Evolutionary conservation across 2,113 vertebrate species (phyloP).

Genomic region (Lanius collurio): DNA sequence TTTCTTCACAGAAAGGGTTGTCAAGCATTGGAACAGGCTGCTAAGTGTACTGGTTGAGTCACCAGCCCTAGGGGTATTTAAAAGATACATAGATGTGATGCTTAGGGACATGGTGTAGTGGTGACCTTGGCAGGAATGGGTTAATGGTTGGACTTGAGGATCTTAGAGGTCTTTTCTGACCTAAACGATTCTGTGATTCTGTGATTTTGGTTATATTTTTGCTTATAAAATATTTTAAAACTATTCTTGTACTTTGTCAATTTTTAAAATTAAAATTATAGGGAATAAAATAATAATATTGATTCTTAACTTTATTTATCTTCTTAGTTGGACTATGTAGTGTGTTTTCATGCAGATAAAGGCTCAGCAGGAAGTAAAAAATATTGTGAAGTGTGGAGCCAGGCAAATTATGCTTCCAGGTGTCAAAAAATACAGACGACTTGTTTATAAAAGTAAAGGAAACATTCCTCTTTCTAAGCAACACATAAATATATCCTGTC

Average conservation of each 20-base stretch:
- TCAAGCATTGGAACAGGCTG: neutral
- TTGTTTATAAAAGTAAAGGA: neutral
- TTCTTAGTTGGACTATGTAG: neutral
- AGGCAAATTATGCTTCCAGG: neutral
- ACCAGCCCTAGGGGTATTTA: neutral
- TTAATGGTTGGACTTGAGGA: neutral
- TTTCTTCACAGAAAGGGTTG: neutral
- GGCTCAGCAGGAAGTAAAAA: neutral
- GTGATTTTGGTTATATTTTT: neutral
- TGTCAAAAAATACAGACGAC: neutral
- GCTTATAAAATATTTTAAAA: neutral
- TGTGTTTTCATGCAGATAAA: conserved; percentile 9
- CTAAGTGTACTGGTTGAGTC: neutral
- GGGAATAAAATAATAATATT: neutral
- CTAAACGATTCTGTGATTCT: neutral
- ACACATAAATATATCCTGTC: neutral
- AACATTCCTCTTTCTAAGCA: neutral
- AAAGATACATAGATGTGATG: neutral
- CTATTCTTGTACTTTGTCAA: neutral
- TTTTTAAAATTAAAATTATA: neutral
- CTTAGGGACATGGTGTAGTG: neutral
- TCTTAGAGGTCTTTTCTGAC: neutral
- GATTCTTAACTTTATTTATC: neutral
- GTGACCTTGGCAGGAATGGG: neutral
- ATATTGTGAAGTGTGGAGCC: neutral